Evolutionary conservation across 2,888 invertebrate species (phyloP).

Genomic region (Harpalus rufipes): DNA sequence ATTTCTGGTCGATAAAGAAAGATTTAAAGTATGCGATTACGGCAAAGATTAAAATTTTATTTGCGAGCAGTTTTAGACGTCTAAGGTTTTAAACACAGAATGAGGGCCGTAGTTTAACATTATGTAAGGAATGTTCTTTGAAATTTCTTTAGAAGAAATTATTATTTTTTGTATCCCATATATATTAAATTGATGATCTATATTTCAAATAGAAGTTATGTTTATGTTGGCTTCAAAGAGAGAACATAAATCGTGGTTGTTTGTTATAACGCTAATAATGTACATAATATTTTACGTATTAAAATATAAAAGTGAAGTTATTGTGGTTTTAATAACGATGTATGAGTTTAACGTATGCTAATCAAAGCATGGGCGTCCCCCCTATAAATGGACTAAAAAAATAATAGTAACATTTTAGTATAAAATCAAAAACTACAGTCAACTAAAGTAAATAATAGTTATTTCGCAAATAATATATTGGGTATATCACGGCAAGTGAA

Average conservation of each 20-base stretch:
- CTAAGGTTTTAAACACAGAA: conserved; percentile 2
- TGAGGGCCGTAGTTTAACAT: conserved; percentile 9
- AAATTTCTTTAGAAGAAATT: not conserved
- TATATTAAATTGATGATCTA: not conserved
- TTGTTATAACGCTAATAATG: not conserved
- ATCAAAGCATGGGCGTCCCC: no score
- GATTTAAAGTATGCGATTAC: conserved; percentile 51
- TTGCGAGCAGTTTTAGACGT: conserved; percentile 23
- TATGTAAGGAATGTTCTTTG: not conserved
- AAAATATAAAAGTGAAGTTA: not conserved
- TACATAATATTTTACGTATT: not conserved
- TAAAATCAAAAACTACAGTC: no score
- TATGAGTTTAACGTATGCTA: no score
- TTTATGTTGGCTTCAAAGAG: not conserved
- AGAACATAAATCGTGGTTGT: not conserved
- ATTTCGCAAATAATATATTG: no score
- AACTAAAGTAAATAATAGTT: no score
- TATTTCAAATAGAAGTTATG: not conserved
- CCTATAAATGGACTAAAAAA: no score
- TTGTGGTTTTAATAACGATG: no score
- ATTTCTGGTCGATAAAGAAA: conserved; percentile 29
- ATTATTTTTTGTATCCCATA: not conserved
- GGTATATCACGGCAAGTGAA: no score
- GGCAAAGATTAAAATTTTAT: conserved; percentile 46
- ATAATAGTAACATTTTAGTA: no score